Evolutionary conservation across 1,140 invertebrate genomes (phyloP).

Genomic region (Ylistrum balloti): DNA sequence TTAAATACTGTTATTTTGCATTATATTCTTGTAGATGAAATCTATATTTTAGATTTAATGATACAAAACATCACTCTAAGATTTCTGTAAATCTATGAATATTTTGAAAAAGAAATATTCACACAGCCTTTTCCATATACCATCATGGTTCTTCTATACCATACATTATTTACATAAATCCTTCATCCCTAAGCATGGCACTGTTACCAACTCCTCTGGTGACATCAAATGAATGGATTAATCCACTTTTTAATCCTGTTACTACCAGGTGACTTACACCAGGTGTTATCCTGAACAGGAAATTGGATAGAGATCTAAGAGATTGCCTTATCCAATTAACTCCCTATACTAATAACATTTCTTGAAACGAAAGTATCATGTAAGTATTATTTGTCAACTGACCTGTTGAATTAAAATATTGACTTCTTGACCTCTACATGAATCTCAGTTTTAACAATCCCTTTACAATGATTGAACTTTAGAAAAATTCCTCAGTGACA

Average conservation of each 20-base stretch:
- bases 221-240: neutral
- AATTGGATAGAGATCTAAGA: neutral
- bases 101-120: neutral
- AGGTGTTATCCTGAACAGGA: neutral
- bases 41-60: too few relatives aligned
- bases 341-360: neutral
- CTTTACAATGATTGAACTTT: neutral
- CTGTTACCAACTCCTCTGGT: neutral
- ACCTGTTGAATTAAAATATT: neutral
- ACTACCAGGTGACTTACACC: neutral
- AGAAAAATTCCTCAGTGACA: neutral
- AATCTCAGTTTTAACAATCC: neutral
- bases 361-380: neutral
- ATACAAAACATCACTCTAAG: too few relatives aligned
- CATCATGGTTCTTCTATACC: neutral
- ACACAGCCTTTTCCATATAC: too few relatives aligned
- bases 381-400: neutral
- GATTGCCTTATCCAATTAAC: neutral
- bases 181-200: neutral
- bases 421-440: constrained; percentile 4
- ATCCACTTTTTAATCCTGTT: neutral
- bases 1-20: too few relatives aligned
- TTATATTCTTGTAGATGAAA: too few relatives aligned
- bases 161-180: neutral
- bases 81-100: too few relatives aligned